Percentiles rank a stretch among this genome's conserved stretches.
phyloP scores from a whole-genome alignment of 2,888 invertebrate species.

The Megamerina dolium region DNA sequence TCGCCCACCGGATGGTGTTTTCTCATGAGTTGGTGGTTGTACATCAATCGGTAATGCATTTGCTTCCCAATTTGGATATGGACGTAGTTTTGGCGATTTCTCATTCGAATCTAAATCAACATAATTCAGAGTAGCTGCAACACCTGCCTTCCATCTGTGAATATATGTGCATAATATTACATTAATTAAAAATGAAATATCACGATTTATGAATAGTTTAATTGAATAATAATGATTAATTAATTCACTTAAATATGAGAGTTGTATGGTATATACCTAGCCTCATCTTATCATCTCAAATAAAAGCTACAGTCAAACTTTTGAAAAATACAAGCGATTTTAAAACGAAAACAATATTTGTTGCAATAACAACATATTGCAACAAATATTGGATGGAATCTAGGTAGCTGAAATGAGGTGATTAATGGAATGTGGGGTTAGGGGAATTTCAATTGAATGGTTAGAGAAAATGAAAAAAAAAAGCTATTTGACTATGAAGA shows the following conservation, averaged over 20 bases:
- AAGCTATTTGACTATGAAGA: too few species aligned
- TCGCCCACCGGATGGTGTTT: conserved; percentile 39
- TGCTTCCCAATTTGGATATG: conserved; percentile 72
- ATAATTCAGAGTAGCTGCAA: conserved; percentile 65
- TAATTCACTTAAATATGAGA: background rate
- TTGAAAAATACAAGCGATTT: too few species aligned
- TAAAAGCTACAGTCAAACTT: too few species aligned
- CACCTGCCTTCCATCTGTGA: conserved; percentile 61
- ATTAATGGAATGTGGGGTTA: too few species aligned
- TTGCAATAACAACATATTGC: too few species aligned
- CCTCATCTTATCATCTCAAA: too few species aligned
- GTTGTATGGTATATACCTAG: too few species aligned
- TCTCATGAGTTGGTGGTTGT: conserved; percentile 28
- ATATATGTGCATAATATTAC: conserved; percentile 2
- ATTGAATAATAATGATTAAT: background rate
- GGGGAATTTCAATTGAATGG: too few species aligned
- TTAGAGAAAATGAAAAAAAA: too few species aligned
- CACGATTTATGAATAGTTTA: background rate
- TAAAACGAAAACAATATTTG: too few species aligned
- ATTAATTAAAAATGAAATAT: conserved; percentile 6
- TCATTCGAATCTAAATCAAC: conserved; percentile 54
- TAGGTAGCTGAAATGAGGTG: too few species aligned
- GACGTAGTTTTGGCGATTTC: conserved; percentile 66
- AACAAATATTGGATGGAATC: too few species aligned
- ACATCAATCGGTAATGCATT: conserved; percentile 68